Conservation (phyloP, 2,888 invertebrate genomes). For the Nowickia ferox region DNA sequence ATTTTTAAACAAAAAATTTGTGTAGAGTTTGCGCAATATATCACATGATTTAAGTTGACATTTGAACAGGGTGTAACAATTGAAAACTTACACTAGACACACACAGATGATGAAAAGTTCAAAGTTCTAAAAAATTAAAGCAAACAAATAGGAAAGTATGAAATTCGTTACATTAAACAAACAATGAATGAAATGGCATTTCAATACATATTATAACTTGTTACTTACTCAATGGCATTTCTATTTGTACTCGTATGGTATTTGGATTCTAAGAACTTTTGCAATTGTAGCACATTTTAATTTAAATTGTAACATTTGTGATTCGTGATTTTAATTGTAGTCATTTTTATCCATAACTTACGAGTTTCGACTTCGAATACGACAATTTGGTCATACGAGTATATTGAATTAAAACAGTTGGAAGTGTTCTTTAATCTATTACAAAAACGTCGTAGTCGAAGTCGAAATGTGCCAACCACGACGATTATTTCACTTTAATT, state of each 20-base stretch:
- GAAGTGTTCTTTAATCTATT: too few species aligned
- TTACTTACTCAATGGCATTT: neutral
- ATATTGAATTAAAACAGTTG: too few species aligned
- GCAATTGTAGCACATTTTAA: neutral
- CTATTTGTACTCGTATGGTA: neutral
- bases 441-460: too few species aligned
- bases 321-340: neutral
- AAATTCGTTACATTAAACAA: constrained; percentile 17
- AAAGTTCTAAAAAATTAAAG: constrained; percentile 41
- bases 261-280: neutral
- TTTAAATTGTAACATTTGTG: neutral
- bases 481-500: neutral
- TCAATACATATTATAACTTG: neutral
- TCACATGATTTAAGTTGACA: constrained; percentile 67
- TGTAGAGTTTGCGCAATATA: constrained; percentile 67
- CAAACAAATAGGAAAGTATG: neutral
- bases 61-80: constrained; percentile 66
- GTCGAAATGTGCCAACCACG: too few species aligned
- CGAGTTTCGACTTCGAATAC: too few species aligned
- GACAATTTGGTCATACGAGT: too few species aligned
- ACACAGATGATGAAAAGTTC: constrained; percentile 40
- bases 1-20: constrained; percentile 48
- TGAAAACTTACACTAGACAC: constrained; percentile 32
- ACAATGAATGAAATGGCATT: constrained; percentile 5
- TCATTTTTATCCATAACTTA: too few species aligned